Conservation (phyloP, 2,113 vertebrate species). For the Haplochromis burtoni region DNA sequence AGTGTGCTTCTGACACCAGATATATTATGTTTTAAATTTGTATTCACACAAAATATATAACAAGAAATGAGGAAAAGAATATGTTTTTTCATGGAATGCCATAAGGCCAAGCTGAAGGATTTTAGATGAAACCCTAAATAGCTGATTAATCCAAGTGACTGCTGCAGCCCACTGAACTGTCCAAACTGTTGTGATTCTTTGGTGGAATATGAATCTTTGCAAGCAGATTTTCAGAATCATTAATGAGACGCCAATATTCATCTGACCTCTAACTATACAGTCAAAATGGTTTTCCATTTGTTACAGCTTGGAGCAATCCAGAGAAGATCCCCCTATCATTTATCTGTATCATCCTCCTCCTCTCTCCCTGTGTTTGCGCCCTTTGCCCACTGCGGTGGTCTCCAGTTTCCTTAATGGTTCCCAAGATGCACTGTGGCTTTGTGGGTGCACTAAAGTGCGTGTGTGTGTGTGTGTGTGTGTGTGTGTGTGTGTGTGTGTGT, state of each 20-base stretch:
- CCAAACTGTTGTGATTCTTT: neutral
- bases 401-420: constrained; percentile 78
- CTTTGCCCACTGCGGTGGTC: constrained; percentile 71
- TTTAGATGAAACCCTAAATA: neutral
- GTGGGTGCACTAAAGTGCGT: constrained; percentile 42
- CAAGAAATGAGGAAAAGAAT: neutral
- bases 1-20: neutral
- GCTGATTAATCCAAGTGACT: neutral
- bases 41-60: neutral
- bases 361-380: constrained; percentile 71
- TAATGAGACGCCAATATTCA: neutral
- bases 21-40: neutral
- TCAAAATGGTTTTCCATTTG: neutral
- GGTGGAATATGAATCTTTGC: neutral
- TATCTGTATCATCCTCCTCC: constrained; percentile 35
- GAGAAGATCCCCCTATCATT: constrained; percentile 1
- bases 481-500: neutral
- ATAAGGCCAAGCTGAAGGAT: neutral
- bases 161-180: neutral
- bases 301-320: neutral
- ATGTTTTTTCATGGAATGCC: neutral
- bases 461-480: neutral
- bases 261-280: neutral
- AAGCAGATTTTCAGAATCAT: neutral
- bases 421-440: constrained; percentile 78